These are phyloP conservation scores for Drosophila antonietae DNA, from an alignment of 2,888 invertebrate species.

Conservation along the genomic window DNA sequence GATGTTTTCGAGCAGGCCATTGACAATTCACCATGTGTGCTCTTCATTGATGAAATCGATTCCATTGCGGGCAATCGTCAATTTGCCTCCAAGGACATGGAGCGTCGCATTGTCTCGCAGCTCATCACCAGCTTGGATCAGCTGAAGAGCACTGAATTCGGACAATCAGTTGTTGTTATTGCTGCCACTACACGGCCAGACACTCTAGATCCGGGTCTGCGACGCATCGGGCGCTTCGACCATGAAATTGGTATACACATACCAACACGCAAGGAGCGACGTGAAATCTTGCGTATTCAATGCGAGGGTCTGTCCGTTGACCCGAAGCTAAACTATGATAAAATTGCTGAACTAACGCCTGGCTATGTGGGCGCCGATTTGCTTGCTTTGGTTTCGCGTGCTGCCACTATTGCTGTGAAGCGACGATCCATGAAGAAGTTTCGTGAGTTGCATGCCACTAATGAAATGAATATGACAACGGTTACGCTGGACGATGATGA, in stretches of 20 bases:
- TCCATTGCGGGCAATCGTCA: conserved; percentile 96
- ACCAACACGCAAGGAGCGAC: conserved; percentile 93
- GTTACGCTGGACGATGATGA: conserved; percentile 83
- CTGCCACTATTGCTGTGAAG: conserved; percentile 94
- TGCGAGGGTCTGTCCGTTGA: conserved; percentile 89
- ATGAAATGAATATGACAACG: conserved; percentile 81
- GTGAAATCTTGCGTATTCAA: conserved; percentile 90
- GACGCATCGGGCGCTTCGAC: conserved; percentile 96
- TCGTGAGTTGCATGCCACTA: conserved; percentile 77
- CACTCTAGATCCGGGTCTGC: conserved; percentile 94
- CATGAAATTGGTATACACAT: conserved; percentile 97
- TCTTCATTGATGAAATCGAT: conserved; percentile 99
- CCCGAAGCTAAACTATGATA: conserved; percentile 89
- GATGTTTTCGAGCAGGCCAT: conserved; percentile 96
- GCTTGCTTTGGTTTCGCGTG: conserved; percentile 93
- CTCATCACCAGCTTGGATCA: conserved; percentile 94
- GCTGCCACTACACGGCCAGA: conserved; percentile 99
- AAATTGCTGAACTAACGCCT: conserved; percentile 93
- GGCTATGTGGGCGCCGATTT: conserved; percentile 99
- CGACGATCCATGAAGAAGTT: conserved; percentile 84
- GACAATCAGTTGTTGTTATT: conserved; percentile 88
- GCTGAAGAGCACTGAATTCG: conserved; percentile 83
- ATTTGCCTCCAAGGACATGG: conserved; percentile 97
- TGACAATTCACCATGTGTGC: conserved; percentile 90
- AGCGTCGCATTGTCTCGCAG: conserved; percentile 97